Conservation (phyloP, 1,140 invertebrate genomes). For the Drosophila baimaii region DNA sequence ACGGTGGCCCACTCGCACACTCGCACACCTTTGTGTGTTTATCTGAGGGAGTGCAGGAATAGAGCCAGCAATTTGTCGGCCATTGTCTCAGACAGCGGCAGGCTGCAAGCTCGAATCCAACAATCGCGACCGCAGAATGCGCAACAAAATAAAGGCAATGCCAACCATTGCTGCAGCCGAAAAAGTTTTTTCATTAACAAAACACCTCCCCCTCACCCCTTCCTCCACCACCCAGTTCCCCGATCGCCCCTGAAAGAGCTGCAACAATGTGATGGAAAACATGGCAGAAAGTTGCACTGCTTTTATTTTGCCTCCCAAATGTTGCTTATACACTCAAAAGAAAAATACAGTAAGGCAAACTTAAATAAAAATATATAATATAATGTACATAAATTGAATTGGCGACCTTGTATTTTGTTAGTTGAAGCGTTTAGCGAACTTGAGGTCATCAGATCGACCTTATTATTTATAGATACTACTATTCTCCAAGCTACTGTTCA, state of each 20-base stretch:
- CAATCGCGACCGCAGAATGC: constrained; percentile 35
- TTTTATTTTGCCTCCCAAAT: constrained; percentile 30
- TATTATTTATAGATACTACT: too few relatives aligned
- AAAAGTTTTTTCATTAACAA: constrained; percentile 61
- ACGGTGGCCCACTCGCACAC: background rate
- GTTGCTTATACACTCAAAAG: constrained; percentile 1
- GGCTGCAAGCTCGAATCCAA: constrained; percentile 18
- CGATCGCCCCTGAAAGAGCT: constrained; percentile 3
- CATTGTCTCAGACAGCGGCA: constrained; percentile 48
- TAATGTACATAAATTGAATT: too few relatives aligned
- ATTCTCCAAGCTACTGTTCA: too few relatives aligned
- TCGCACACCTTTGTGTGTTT: constrained; percentile 37
- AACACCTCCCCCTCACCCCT: too few relatives aligned
- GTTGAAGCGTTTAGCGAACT: too few relatives aligned
- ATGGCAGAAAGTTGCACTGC: constrained; percentile 61
- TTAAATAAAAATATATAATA: too few relatives aligned
- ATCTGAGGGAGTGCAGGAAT: constrained; percentile 34
- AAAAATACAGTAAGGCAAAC: too few relatives aligned
- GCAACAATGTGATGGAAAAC: constrained; percentile 58
- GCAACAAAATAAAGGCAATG: constrained; percentile 48
- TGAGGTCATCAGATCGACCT: too few relatives aligned
- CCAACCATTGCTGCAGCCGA: constrained; percentile 13
- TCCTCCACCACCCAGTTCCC: background rate
- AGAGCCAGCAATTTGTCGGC: constrained; percentile 53
- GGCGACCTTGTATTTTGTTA: too few relatives aligned